These are phyloP conservation scores for Oxygymnocypris stewartii DNA, from an alignment of 2,113 vertebrate species.

Conservation along the genomic window DNA sequence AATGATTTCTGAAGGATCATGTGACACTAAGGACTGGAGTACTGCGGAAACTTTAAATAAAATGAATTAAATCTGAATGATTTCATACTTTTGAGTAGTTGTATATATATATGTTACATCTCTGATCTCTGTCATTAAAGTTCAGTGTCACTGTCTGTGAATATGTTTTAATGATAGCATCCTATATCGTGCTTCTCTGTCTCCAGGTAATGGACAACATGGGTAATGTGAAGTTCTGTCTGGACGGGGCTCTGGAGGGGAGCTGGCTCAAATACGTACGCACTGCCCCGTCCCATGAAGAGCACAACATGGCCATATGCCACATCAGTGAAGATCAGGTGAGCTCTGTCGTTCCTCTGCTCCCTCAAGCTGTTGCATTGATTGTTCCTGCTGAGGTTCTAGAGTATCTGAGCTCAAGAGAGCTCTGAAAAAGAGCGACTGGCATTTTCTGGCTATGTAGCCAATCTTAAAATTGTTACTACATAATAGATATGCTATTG, in stretches of 20 bases:
- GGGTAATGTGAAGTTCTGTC: slow-evolving; percentile 84
- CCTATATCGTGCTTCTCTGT: slow-evolving; percentile 35
- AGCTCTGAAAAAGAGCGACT: neutral
- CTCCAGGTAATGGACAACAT: slow-evolving; percentile 87
- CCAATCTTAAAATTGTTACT: neutral
- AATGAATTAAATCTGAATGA: no score
- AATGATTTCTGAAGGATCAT: neutral
- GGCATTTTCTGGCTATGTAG: neutral
- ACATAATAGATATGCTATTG: neutral
- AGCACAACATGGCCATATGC: slow-evolving; percentile 89
- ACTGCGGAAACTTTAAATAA: neutral
- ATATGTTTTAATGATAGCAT: neutral
- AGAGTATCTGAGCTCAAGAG: neutral
- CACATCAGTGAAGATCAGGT: slow-evolving; percentile 92
- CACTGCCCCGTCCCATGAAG: slow-evolving; percentile 82
- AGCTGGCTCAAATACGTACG: slow-evolving; percentile 96
- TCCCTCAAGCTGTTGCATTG: neutral
- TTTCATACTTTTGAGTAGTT: neutral
- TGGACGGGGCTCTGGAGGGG: slow-evolving; percentile 75
- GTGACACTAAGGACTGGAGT: neutral
- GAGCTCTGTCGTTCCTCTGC: slow-evolving; percentile 48
- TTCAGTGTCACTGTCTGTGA: neutral
- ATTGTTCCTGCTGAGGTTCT: neutral
- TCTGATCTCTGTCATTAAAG: no score
- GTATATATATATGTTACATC: neutral